A percentile compares a stretch with the other conserved stretches of the same genome.
Evolutionary conservation across 2,113 vertebrate genomes (phyloP).

Genomic region (Tichodroma muraria): DNA sequence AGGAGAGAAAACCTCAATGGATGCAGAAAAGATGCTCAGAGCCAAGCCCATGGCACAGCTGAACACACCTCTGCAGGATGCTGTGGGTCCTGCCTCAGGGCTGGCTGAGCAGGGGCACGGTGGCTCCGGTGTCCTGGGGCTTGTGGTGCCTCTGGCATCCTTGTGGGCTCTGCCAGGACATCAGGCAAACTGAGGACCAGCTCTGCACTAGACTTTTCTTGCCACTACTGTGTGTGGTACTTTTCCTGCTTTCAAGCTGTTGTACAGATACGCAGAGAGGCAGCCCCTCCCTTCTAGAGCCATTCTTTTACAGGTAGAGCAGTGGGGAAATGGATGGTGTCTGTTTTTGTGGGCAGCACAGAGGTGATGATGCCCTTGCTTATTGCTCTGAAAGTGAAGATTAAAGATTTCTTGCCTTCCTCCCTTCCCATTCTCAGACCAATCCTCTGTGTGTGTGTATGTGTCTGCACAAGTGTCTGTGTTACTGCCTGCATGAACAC

Average conservation of each 20-base stretch:
- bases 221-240: background rate
- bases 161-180: background rate
- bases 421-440: background rate
- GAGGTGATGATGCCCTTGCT: background rate
- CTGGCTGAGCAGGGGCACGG: background rate
- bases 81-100: background rate
- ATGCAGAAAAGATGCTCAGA: background rate
- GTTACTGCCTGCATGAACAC: background rate
- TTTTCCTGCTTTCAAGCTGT: background rate
- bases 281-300: background rate
- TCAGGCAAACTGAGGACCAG: background rate
- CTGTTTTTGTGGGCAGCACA: background rate
- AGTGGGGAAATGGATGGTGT: background rate
- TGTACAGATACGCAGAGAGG: rapidly evolving
- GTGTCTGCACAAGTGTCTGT: background rate
- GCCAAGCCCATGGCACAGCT: background rate
- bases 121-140: background rate
- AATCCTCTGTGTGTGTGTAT: background rate
- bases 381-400: background rate
- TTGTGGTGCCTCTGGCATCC: background rate
- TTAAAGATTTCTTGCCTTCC: background rate
- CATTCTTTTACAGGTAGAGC: background rate
- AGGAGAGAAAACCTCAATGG: background rate
- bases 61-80: background rate
- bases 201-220: background rate